Base-by-base conservation (phyloP, 2,888 invertebrate species). In the Drosophila kanekoi region DNA sequence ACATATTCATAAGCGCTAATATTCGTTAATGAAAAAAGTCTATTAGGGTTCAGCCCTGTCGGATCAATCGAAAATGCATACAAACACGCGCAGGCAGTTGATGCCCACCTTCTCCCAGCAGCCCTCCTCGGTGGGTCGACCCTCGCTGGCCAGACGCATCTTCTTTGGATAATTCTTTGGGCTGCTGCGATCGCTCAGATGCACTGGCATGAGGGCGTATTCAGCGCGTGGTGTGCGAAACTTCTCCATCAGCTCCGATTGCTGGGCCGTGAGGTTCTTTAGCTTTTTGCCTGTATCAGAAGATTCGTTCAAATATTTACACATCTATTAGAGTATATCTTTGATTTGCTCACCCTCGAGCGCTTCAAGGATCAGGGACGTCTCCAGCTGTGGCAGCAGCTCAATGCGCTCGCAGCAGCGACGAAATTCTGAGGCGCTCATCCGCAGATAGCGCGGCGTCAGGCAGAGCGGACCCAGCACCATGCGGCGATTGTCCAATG, bases 111-210 rank as follows among this genome's bases (percentile, higher is more conserved):
- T 88, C 67, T 91, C 90, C 90, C 92, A 92, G 72, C 92, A 92
- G 32, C 92, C 88, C 53, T 92, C 90, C 37, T 91, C 90, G 18
- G 90, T 89, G 63, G 85, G 73, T 4, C 79, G 81, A 1, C 85
- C 83, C 52, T 91, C 92, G 52, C 91, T 79, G 13, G 90, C 89
- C 4, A 88, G 82, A 6, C 92, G 80, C 92, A 93, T 93, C 83
- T 92, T 92, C 72, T 92, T 92, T 11, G 92, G 89, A 73, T 92
- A 93, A 58, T 92, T 92, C 69, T 92, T 92, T 0, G 91, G 92
- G 77, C 91, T 90, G 64, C 91, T 92, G 11, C 92, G 91, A 78
- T 92, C 92, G 67, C 92, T 92, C 33, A 93, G 87, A 78, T 92
- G 89, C 59, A 93, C 92, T 33, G 92, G 92, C 90, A 93, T 91